Conservation (phyloP, 2,113 vertebrate genomes). For the Dendropsophus ebraccatus region DNA sequence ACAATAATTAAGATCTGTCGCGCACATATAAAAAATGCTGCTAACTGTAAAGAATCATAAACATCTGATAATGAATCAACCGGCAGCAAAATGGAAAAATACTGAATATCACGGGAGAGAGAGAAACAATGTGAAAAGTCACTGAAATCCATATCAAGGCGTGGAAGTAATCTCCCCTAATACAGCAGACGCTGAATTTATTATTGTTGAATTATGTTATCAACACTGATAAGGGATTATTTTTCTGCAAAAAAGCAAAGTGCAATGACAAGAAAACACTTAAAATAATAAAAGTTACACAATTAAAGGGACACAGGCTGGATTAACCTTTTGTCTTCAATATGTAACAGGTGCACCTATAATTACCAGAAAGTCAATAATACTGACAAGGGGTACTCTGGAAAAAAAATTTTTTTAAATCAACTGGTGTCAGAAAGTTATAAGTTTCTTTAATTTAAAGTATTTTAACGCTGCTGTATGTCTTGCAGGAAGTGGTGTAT, state of each 20-base stretch:
- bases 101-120: not conserved
- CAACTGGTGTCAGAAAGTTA: too few relatives aligned
- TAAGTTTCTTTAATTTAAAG: too few relatives aligned
- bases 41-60: conserved; percentile 39
- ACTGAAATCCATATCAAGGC: conserved; percentile 68
- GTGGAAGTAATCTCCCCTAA: conserved; percentile 75
- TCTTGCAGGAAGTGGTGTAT: too few relatives aligned
- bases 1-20: conserved; percentile 46
- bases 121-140: conserved; percentile 42
- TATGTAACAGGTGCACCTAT: too few relatives aligned
- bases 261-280: conserved; percentile 58
- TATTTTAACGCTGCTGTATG: too few relatives aligned
- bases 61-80: conserved; percentile 39
- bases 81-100: conserved; percentile 51
- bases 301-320: not conserved
- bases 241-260: conserved; percentile 67
- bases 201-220: conserved; percentile 73
- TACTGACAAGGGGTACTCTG: too few relatives aligned
- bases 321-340: too few relatives aligned
- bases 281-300: conserved; percentile 52
- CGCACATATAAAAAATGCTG: conserved; percentile 12
- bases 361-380: too few relatives aligned
- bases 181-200: conserved; percentile 74
- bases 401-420: too few relatives aligned
- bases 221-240: conserved; percentile 72